Evolutionary conservation across 2,888 invertebrate species (phyloP).

Genomic region (Stenichneumon culpator): DNA sequence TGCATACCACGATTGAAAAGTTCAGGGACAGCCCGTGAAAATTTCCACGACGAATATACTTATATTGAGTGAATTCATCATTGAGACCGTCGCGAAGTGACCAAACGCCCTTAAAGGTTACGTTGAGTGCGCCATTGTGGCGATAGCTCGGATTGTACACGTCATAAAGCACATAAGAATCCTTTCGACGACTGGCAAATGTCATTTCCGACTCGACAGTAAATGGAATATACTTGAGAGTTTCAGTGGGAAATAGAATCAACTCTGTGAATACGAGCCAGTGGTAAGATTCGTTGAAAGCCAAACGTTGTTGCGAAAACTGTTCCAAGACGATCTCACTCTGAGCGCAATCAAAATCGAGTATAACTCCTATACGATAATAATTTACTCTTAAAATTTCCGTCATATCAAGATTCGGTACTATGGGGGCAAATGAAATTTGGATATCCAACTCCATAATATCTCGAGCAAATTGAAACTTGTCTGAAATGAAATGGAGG

Average conservation of each 20-base stretch:
- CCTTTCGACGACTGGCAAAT: constrained; percentile 64
- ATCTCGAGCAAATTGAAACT: constrained; percentile 50
- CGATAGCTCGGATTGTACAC: constrained; percentile 79
- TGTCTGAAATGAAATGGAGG: constrained; percentile 42
- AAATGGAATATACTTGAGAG: constrained; percentile 72
- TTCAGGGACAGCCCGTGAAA: constrained; percentile 77
- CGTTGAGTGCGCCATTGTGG: constrained; percentile 75
- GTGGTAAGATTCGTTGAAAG: constrained; percentile 78
- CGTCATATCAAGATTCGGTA: constrained; percentile 64
- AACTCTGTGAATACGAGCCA: constrained; percentile 75
- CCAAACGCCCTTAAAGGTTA: constrained; percentile 78
- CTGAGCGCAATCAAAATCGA: constrained; percentile 75
- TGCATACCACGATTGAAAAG: constrained; percentile 74
- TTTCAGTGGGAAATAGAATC: constrained; percentile 60
- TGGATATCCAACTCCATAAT: constrained; percentile 63
- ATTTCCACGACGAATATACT: constrained; percentile 77
- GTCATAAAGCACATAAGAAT: constrained; percentile 74
- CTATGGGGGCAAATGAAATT: constrained; percentile 66
- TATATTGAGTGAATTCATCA: constrained; percentile 75
- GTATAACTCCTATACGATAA: constrained; percentile 74
- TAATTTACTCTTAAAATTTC: constrained; percentile 72
- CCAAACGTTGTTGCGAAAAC: constrained; percentile 72
- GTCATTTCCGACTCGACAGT: constrained; percentile 77
- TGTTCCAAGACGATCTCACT: constrained; percentile 71
- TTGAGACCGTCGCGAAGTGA: constrained; percentile 68